These are phyloP conservation scores for Mastomys coucha DNA, from an alignment of 2,113 vertebrate species.

Conservation along the genomic window DNA sequence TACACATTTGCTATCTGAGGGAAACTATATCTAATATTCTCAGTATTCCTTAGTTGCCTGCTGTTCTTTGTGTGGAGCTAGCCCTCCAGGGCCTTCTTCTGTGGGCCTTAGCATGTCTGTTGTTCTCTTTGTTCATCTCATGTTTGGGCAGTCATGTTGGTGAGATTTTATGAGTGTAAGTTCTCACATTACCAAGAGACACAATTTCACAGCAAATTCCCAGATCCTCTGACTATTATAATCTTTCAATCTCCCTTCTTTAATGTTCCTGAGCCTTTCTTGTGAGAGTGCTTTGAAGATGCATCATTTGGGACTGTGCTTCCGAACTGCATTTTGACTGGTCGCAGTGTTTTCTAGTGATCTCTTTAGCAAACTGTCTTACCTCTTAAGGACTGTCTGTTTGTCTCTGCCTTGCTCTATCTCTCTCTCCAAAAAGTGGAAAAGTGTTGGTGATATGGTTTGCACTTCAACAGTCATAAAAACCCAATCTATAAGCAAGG, in stretches of 20 bases:
- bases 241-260: background rate
- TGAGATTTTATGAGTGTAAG: background rate
- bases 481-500: background rate
- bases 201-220: background rate
- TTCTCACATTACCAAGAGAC: background rate
- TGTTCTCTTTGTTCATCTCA: background rate
- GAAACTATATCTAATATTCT: background rate
- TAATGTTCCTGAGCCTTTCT: background rate
- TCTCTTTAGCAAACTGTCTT: background rate
- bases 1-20: too few species aligned
- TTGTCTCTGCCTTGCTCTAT: background rate
- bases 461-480: background rate
- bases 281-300: background rate
- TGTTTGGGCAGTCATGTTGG: background rate
- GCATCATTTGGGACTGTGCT: background rate
- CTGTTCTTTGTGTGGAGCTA: background rate
- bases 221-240: background rate
- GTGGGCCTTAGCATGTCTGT: background rate
- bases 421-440: background rate
- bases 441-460: background rate
- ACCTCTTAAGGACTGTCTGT: background rate
- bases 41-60: background rate
- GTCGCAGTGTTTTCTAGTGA: too few species aligned
- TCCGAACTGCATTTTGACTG: background rate
- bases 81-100: background rate